Percentiles rank a stretch among this genome's conserved stretches.
Evolutionary conservation across 2,113 vertebrate genomes (phyloP).

Genomic region (Macrotis lagotis): DNA sequence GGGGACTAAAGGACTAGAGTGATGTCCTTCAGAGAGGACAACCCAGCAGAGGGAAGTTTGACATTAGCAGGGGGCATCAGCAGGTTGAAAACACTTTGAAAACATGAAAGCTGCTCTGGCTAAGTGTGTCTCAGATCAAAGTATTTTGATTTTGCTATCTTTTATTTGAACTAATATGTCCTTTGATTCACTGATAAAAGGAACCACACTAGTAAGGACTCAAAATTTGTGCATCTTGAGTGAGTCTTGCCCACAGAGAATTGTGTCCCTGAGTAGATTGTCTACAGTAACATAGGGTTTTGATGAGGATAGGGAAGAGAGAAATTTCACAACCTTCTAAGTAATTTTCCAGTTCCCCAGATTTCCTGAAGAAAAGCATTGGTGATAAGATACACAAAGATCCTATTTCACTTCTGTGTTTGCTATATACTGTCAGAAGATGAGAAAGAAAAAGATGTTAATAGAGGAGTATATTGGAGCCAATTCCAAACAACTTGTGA

Average conservation of each 20-base stretch:
- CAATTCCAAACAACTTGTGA: not conserved
- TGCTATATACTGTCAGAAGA: not conserved
- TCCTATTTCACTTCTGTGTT: not conserved
- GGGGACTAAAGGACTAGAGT: not conserved
- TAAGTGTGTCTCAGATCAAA: no score
- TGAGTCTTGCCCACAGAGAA: not conserved
- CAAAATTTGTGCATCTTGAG: not conserved
- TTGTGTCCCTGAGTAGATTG: not conserved
- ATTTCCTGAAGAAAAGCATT: not conserved
- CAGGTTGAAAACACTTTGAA: not conserved
- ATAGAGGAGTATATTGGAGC: not conserved
- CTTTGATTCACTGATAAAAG: not conserved
- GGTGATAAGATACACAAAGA: not conserved
- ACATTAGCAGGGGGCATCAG: not conserved
- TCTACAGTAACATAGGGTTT: not conserved
- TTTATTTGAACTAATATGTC: not conserved
- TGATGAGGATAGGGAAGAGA: not conserved
- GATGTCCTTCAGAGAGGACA: not conserved
- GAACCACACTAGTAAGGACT: not conserved
- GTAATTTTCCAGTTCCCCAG: not conserved
- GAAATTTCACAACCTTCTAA: not conserved
- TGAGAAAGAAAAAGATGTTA: not conserved
- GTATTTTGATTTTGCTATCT: no score
- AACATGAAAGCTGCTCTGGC: not conserved
- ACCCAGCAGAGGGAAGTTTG: not conserved